A percentile compares a stretch with the other conserved stretches of the same genome.
Conservation (phyloP, 2,888 invertebrate genomes). For the Venusia cambrica region DNA sequence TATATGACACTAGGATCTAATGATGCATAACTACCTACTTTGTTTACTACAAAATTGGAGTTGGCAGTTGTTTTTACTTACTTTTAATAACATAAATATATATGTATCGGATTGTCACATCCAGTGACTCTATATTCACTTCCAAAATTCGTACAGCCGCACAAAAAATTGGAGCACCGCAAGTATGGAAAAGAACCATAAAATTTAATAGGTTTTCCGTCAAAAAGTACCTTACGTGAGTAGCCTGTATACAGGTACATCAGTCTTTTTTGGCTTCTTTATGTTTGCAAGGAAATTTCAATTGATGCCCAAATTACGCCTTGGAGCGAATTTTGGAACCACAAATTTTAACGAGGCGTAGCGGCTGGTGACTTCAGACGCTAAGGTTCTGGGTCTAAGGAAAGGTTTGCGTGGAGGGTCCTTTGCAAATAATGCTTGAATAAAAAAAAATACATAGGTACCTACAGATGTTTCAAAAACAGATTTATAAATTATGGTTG, state of each 20-base stretch:
- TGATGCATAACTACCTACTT: too few species aligned
- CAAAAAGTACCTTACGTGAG: slow-evolving; percentile 72
- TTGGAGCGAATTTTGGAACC: slow-evolving; percentile 11
- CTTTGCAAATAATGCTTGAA: too few species aligned
- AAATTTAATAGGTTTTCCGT: slow-evolving; percentile 78
- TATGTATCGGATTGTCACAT: slow-evolving; percentile 39
- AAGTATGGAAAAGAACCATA: slow-evolving; percentile 76
- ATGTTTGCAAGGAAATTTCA: slow-evolving; percentile 29
- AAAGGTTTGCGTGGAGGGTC: too few species aligned
- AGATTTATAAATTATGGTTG: too few species aligned
- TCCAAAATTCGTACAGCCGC: slow-evolving; percentile 38
- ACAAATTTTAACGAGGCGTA: slow-evolving; percentile 6
- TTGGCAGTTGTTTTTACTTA: too few species aligned
- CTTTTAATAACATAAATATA: too few species aligned
- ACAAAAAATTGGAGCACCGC: slow-evolving; percentile 77
- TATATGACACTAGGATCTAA: too few species aligned
- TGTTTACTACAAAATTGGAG: too few species aligned
- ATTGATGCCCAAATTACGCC: slow-evolving; percentile 29
- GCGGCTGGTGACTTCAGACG: too few species aligned
- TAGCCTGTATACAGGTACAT: slow-evolving; percentile 56
- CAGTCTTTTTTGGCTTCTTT: slow-evolving; percentile 44
- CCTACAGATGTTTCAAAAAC: too few species aligned
- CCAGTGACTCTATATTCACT: slow-evolving; percentile 36
- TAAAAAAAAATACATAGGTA: too few species aligned
- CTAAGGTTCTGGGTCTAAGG: too few species aligned